Base-by-base conservation (phyloP, 2,113 vertebrate genomes). In the Oncorhynchus keta region DNA sequence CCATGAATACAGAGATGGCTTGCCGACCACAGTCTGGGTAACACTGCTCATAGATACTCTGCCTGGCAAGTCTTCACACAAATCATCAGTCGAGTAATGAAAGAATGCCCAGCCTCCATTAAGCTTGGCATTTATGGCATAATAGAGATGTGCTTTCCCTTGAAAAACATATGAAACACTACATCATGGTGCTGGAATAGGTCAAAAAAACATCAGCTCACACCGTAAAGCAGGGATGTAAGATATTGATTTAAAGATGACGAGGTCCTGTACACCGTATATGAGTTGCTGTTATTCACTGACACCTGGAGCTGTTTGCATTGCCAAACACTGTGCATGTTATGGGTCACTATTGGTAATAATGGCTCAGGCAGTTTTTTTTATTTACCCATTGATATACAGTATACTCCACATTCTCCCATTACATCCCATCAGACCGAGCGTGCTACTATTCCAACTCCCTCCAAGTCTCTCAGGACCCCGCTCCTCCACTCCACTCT, bases 391-490 rank as follows among this genome's bases (percentile, higher is more conserved):
- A 57, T 57, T 57, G 55, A 57, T 6, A 57, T 11, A 35, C 32
- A 35, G 32, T 35, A 45, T 57, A 57, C 16, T 20, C 18, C 55
- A 57, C 4, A 20, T 57, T 20, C 55, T 57, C 55, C 16, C 55
- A 18, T 20, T 57, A 18, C 55, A 14, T 20, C 4, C 16, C 55
- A 57, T 14, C 39, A 45, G 55, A 45, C 9, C 0, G 39, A 45
- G 13, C 55, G 4, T 57, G 4, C 6, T 57, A 20, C 55, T 57
- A 14, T 20, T 45, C 18, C 20, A 57, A 57, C 5, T 14, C 39
- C 55, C 55, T 49, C 32, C 73, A 12, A 22, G 9, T 85, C 76
- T 82, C 72, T 32, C 5, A 12, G 22, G 45, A 70, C 65, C 76
- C 39, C 39, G 74, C 69, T 79, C 20, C 73, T 48, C 64, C 28